Evolutionary conservation across 2,113 vertebrate species (phyloP), one percentile per base, ranked within the genome.

Genomic region (Urocolius indicus): DNA sequence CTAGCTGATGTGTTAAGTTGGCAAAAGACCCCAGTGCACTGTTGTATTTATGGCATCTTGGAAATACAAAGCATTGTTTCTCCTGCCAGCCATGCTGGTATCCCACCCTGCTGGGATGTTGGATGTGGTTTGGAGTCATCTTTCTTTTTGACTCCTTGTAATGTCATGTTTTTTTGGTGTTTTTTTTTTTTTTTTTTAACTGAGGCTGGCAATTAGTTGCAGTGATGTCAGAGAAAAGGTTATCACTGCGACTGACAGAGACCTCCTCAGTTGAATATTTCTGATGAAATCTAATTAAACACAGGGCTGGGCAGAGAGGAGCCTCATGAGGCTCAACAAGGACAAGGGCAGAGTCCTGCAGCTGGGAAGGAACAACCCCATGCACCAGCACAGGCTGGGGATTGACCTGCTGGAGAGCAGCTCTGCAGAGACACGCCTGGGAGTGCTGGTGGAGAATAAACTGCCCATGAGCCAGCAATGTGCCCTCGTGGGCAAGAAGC

Each of bases 251-350:
- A n/a, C 92, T 73, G 68, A 82, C 24, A 66, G 72, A 93, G 89
- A 93, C 88, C 49, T 95, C 62, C 5, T 48, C 57, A 15, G 71
- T 92, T 88, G 88, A 96, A 95, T 96, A 96, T 97, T 96, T 93
- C 90, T n/a, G 79, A 94, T 92, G 84, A 96, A 96, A 95, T 94
- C 94, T 96, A 97, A 97, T 97, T 97, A 97, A 97, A 94, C 76
- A 62, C 13, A 84, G n/a, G n/a, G n/a, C n/a, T n/a, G n/a, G n/a
- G n/a, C n/a, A n/a, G n/a, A n/a, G n/a, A n/a, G n/a, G n/a, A n/a
- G n/a, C n/a, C n/a, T n/a, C n/a, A n/a, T n/a, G n/a, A n/a, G n/a
- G n/a, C n/a, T n/a, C n/a, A n/a, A n/a, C n/a, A n/a, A n/a, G n/a
- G n/a, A n/a, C n/a, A n/a, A n/a, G n/a, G n/a, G n/a, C n/a, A n/a